Percentiles rank a stretch among this genome's conserved stretches.
phyloP scores from a whole-genome alignment of 2,113 vertebrate species.

The Seriola quinqueradiata region DNA sequence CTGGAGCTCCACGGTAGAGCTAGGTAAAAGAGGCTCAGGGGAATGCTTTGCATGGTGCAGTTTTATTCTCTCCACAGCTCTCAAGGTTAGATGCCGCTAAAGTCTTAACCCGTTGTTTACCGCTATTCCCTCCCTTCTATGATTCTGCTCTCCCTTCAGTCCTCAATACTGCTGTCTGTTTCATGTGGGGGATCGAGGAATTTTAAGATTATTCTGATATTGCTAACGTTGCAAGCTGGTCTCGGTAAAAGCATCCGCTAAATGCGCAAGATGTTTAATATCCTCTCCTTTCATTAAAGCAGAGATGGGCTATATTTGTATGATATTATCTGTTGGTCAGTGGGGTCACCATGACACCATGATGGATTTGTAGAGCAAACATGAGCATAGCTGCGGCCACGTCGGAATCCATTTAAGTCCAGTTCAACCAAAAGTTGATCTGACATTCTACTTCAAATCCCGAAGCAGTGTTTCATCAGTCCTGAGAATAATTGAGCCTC shows the following conservation, averaged over 20 bases:
- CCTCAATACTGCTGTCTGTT: constrained; percentile 2
- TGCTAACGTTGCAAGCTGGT: neutral
- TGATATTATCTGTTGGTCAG: neutral
- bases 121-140: neutral
- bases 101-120: constrained; percentile 63
- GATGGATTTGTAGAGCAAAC: constrained; percentile 12
- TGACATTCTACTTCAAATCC: constrained; percentile 41
- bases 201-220: neutral
- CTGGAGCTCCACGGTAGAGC: constrained; percentile 62
- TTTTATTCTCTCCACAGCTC: constrained; percentile 70
- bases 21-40: constrained; percentile 74
- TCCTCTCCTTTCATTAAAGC: constrained; percentile 4
- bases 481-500: constrained; percentile 42
- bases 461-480: constrained; percentile 38
- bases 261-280: neutral
- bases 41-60: constrained; percentile 67
- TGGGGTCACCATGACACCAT: neutral
- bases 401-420: constrained; percentile 37
- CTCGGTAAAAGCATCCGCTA: neutral
- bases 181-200: neutral
- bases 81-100: constrained; percentile 74
- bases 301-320: neutral
- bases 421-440: constrained; percentile 25
- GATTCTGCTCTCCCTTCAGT: neutral
- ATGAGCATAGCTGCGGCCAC: neutral